Evolutionary conservation across 2,113 vertebrate species (phyloP).

Genomic region (Leucopsar rothschildi): DNA sequence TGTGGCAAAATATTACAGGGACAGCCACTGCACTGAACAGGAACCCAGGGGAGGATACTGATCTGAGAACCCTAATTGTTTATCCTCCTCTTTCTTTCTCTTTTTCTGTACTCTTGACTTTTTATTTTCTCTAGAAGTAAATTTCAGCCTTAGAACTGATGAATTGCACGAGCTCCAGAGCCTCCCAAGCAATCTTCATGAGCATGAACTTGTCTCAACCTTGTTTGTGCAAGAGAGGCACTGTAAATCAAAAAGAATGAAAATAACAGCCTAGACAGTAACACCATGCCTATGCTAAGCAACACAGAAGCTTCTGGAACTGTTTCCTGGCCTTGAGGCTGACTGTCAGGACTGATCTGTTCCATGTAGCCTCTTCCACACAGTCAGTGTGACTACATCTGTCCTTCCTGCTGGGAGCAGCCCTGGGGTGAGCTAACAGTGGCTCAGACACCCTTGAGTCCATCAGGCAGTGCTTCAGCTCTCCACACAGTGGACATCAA

Average conservation of each 20-base stretch:
- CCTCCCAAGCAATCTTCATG: not conserved
- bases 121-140: not conserved
- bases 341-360: not conserved
- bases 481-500: not conserved
- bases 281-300: not conserved
- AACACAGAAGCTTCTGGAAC: not conserved
- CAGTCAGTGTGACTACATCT: not conserved
- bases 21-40: not conserved
- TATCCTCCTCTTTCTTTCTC: not conserved
- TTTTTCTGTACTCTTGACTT: not conserved
- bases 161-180: not conserved
- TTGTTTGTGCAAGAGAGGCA: not conserved
- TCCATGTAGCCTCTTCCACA: not conserved
- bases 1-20: not conserved
- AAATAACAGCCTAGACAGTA: not conserved
- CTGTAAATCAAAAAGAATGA: not conserved
- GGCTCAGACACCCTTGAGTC: not conserved
- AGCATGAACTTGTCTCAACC: not conserved
- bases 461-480: not conserved
- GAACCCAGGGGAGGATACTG: not conserved
- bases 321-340: not conserved
- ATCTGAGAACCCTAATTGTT: not conserved
- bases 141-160: not conserved
- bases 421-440: not conserved
- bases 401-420: not conserved